These are phyloP conservation scores for Chrysopa pallens DNA, from an alignment of 1,140 invertebrate genomes.

Conservation along the genomic window DNA sequence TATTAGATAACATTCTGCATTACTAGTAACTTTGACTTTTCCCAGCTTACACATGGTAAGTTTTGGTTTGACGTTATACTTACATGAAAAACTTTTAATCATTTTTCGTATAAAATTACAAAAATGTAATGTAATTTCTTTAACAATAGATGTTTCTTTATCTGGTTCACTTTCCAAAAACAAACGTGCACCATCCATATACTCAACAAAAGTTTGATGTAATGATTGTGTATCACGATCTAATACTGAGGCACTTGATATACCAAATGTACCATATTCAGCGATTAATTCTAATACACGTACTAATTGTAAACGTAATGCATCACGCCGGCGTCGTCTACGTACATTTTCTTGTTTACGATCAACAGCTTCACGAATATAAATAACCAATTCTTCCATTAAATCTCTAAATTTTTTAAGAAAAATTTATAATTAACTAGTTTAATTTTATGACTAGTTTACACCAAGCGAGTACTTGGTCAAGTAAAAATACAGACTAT, in stretches of 20 bases:
- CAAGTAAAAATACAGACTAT: too few relatives aligned
- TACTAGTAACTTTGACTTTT: too few relatives aligned
- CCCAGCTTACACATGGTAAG: slow-evolving; percentile 1
- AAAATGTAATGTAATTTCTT: slow-evolving; percentile 83
- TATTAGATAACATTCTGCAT: too few relatives aligned
- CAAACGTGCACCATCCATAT: slow-evolving; percentile 82
- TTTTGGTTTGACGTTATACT: slow-evolving; percentile 20
- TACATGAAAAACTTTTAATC: slow-evolving; percentile 78
- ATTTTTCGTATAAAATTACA: slow-evolving; percentile 87
- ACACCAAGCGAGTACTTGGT: too few relatives aligned
- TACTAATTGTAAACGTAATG: slow-evolving; percentile 78
- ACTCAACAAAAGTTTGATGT: slow-evolving; percentile 79
- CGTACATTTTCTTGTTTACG: slow-evolving; percentile 94
- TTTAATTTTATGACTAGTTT: too few relatives aligned
- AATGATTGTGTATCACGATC: slow-evolving; percentile 68
- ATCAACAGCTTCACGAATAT: slow-evolving; percentile 92
- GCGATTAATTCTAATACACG: slow-evolving; percentile 84
- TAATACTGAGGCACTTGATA: slow-evolving; percentile 53
- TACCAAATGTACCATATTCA: slow-evolving; percentile 79
- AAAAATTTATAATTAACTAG: too few relatives aligned
- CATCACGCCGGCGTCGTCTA: slow-evolving; percentile 71
- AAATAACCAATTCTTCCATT: slow-evolving; percentile 83
- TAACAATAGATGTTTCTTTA: slow-evolving; percentile 60
- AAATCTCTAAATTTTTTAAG: slow-evolving; percentile 52
- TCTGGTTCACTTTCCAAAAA: slow-evolving; percentile 79